Percentiles rank a stretch among this genome's conserved stretches.
phyloP scores from a whole-genome alignment of 2,888 invertebrate species.

The Nezara viridula region DNA sequence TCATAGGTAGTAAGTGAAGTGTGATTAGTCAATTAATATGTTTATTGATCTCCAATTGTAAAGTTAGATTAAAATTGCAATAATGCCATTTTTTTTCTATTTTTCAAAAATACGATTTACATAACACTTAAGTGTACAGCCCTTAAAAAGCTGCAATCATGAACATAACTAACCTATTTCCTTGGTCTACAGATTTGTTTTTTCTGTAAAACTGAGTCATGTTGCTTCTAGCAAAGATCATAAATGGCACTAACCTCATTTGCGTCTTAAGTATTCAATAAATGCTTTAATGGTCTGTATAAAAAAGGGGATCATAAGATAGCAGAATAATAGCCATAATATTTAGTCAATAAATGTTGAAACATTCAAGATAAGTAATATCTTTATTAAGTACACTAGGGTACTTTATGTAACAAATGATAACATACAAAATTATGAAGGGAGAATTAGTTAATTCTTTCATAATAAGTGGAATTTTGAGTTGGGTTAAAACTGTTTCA shows the following conservation, averaged over 20 bases:
- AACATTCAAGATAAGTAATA: not conserved
- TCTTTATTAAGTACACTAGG: not conserved
- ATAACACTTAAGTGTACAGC: not conserved
- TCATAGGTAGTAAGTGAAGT: not conserved
- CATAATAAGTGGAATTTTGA: not conserved
- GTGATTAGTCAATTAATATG: not conserved
- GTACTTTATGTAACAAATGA: not conserved
- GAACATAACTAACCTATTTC: too few species aligned
- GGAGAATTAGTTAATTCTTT: not conserved
- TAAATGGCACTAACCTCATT: not conserved
- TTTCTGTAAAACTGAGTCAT: too few species aligned
- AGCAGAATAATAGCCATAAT: not conserved
- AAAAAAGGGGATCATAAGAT: not conserved
- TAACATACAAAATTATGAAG: not conserved
- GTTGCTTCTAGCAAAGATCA: not conserved
- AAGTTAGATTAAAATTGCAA: not conserved
- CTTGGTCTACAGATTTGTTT: too few species aligned
- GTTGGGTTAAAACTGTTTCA: not conserved
- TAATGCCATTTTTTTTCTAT: not conserved
- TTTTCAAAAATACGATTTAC: not conserved
- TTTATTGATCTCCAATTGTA: not conserved
- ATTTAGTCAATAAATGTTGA: too few species aligned
- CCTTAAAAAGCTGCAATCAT: too few species aligned
- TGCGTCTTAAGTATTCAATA: not conserved
- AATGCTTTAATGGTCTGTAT: not conserved